Evolutionary conservation across 2,888 invertebrate genomes (phyloP), one percentile per base, ranked within the genome.

Genomic region (Candidula unifasciata): DNA sequence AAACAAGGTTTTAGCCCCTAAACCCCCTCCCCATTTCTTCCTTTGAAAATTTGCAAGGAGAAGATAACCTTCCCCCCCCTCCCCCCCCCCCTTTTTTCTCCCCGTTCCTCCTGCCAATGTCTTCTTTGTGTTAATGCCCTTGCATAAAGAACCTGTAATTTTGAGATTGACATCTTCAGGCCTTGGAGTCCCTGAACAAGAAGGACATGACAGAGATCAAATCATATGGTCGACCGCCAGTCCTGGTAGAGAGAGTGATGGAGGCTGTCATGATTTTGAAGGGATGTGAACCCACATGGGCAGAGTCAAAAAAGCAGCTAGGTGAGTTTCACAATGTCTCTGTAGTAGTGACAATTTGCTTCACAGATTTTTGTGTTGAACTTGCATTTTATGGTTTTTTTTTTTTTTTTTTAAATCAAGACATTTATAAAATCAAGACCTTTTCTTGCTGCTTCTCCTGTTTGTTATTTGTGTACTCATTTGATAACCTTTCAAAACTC

Each of bases 221-320:
- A 93, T 97, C 97, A 0, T 98, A 97, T 93, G 96, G 96, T 0
- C 96, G 96, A 86, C 98, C 98, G 0, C 97, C 97, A 2, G 95
- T 95, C 84, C 96, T 97, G 93, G 97, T 98, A 0, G 97, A 97
- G 94, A 97, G 97, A 95, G 94, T 94, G 35, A 95, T 97, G 96
- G 97, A 97, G 93, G 97, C 97, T 24, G 97, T 97, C 0, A 96
- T 97, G 95, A 97, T 97, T 90, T 93, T 98, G 35, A 95, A 95
- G 91, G 95, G 96, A 94, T 95, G 95, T 86, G 97, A 97, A 87
- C 96, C 97, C 1, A 96, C 96, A 0, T 98, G 98, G 97, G 95
- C 96, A 0, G 97, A 97, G 94, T 96, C 97, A 0, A 98, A 98
- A 92, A 95, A 96, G 54, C 96, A 97, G 90, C 95, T 98, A 30